Percentiles rank a stretch among this genome's conserved stretches.
phyloP scores from a whole-genome alignment of 2,113 vertebrate species.

The Peromyscus californicus region DNA sequence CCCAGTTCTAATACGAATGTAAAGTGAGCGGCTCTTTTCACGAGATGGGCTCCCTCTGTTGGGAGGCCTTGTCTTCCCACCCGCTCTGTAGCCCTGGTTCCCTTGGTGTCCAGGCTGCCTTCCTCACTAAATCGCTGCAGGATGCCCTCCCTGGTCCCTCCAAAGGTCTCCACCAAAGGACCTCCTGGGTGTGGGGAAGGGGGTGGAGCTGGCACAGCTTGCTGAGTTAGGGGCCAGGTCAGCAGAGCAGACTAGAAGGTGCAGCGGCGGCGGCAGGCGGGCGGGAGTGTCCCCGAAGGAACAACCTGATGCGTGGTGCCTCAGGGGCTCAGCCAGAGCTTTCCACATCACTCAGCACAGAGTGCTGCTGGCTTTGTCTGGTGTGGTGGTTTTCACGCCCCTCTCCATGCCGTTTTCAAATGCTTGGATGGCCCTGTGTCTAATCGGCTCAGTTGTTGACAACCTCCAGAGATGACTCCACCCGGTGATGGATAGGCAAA shows the following conservation, averaged over 20 bases:
- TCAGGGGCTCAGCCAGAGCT: neutral
- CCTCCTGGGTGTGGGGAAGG: neutral
- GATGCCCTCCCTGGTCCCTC: neutral
- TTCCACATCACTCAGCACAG: neutral
- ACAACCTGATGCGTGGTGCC: neutral
- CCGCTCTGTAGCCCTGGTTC: neutral
- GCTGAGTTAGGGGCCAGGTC: neutral
- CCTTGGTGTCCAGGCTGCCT: neutral
- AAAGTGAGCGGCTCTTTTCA: constrained; percentile 14
- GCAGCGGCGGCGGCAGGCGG: neutral
- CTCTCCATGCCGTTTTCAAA: neutral
- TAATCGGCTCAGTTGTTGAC: neutral
- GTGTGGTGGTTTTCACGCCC: neutral
- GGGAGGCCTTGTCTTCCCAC: neutral
- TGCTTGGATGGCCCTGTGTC: neutral
- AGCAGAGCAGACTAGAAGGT: neutral
- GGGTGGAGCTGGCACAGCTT: neutral
- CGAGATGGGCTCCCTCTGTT: neutral
- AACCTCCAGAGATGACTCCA: neutral
- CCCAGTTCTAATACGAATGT: neutral
- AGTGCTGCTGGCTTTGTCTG: neutral
- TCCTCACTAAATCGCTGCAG: neutral
- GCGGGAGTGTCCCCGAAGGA: neutral
- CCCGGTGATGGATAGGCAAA: too few relatives aligned
- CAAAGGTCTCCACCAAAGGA: neutral